phyloP scores from a whole-genome alignment of 2,113 vertebrate genomes.

The Zosterops hypoxanthus region DNA sequence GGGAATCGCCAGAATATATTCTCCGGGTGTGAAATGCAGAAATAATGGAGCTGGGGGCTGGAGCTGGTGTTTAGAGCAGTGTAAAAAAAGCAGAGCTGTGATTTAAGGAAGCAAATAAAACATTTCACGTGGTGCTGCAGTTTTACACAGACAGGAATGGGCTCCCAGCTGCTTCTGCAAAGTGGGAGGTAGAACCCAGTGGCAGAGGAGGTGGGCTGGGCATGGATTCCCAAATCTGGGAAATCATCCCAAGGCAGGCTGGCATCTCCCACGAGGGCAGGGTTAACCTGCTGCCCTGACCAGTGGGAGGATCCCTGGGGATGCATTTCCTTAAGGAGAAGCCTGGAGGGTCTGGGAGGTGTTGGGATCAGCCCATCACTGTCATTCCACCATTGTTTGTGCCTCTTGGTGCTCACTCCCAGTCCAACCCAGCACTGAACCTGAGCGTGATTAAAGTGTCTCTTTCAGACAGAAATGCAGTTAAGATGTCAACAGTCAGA shows the following conservation, averaged over 20 bases:
- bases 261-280: rapidly evolving
- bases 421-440: background rate
- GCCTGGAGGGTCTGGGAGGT: background rate
- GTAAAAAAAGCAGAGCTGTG: background rate
- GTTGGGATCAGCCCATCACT: background rate
- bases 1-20: background rate
- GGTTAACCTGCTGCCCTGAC: background rate
- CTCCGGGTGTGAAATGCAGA: background rate
- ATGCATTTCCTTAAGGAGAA: background rate
- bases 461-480: background rate
- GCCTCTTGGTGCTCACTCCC: background rate
- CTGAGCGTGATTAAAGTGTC: background rate
- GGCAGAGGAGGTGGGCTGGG: background rate
- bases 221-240: background rate
- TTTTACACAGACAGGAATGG: background rate
- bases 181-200: rapidly evolving
- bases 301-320: background rate
- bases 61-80: background rate
- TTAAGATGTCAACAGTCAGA: background rate
- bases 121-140: background rate
- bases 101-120: background rate
- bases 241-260: background rate
- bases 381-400: rapidly evolving
- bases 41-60: background rate
- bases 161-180: background rate